These are phyloP conservation scores for Rhadinocentrus ornatus DNA, from an alignment of 2,797 vertebrate genomes.

Conservation along the genomic window DNA sequence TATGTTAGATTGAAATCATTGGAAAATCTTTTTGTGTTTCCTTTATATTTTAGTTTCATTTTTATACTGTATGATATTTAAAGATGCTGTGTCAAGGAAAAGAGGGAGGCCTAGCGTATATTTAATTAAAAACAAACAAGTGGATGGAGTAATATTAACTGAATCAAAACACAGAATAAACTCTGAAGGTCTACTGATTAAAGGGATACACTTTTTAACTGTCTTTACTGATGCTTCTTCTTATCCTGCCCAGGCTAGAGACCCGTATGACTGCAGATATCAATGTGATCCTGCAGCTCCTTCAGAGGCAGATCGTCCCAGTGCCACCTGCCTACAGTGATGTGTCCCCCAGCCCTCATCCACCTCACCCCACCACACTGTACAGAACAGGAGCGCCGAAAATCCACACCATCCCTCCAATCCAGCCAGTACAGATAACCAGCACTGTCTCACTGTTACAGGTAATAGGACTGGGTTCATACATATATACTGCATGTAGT, in stretches of 20 bases:
- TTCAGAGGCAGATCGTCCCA: slow-evolving; percentile 90
- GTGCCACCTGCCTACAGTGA: slow-evolving; percentile 89
- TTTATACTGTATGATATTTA: neutral
- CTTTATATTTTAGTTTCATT: neutral
- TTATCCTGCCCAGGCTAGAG: slow-evolving; percentile 85
- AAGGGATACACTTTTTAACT: neutral
- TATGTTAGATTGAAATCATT: too few species aligned
- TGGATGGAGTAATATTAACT: accelerated
- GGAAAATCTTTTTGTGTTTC: neutral
- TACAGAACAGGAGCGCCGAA: slow-evolving; percentile 66
- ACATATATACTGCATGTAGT: neutral
- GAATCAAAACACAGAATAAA: neutral
- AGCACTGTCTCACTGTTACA: slow-evolving; percentile 69
- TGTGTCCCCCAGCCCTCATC: slow-evolving; percentile 81
- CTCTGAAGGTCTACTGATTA: neutral
- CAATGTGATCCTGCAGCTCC: slow-evolving; percentile 92
- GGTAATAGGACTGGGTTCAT: slow-evolving; percentile 31
- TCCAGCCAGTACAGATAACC: slow-evolving; percentile 68
- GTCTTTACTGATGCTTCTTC: neutral
- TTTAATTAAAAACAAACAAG: neutral
- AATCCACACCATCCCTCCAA: slow-evolving; percentile 71
- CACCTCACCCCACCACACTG: slow-evolving; percentile 65
- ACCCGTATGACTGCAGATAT: slow-evolving; percentile 95
- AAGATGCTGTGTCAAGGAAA: neutral
- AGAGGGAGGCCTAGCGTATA: neutral